phyloP scores from a whole-genome alignment of 1,140 invertebrate genomes.

The Drosophila leontia region DNA sequence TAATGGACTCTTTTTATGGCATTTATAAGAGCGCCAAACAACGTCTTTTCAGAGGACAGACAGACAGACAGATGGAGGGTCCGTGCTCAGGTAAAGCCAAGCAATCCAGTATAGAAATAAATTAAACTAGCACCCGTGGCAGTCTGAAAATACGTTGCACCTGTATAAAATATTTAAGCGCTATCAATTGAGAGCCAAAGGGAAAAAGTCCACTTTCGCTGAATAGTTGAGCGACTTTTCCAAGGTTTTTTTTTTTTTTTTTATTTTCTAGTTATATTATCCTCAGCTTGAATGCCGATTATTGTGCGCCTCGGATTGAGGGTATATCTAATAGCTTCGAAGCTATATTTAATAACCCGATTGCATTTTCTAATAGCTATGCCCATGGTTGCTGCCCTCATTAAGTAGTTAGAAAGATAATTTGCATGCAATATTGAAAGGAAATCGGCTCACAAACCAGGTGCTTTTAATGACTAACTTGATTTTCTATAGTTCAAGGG shows the following conservation, averaged over 20 bases:
- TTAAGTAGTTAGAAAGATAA: conserved; percentile 8
- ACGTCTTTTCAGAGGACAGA: conserved; percentile 22
- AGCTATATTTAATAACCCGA: background rate
- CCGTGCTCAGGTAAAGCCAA: conserved; percentile 3
- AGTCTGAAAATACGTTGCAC: background rate
- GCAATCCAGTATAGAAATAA: conserved; percentile 45
- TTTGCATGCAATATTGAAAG: conserved; percentile 3
- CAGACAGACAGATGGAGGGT: conserved; percentile 6
- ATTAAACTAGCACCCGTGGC: conserved; percentile 33
- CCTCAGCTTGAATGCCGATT: background rate
- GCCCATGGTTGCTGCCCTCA: background rate
- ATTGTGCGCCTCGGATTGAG: background rate
- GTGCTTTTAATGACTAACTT: background rate
- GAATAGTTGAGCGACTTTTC: conserved; percentile 13
- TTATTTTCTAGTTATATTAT: background rate
- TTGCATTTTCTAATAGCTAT: background rate
- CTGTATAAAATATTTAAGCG: conserved; percentile 46
- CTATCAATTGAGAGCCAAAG: conserved; percentile 16
- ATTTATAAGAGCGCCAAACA: conserved; percentile 50
- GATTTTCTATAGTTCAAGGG: background rate
- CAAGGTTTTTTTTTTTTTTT: background rate
- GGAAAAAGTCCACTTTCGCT: conserved; percentile 5
- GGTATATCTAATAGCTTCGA: background rate
- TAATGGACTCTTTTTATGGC: conserved; percentile 61
- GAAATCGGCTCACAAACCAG: background rate